A percentile compares a stretch with the other conserved stretches of the same genome.
phyloP scores from a whole-genome alignment of 1,140 invertebrate genomes.

The Akabosia matsudoensis region DNA sequence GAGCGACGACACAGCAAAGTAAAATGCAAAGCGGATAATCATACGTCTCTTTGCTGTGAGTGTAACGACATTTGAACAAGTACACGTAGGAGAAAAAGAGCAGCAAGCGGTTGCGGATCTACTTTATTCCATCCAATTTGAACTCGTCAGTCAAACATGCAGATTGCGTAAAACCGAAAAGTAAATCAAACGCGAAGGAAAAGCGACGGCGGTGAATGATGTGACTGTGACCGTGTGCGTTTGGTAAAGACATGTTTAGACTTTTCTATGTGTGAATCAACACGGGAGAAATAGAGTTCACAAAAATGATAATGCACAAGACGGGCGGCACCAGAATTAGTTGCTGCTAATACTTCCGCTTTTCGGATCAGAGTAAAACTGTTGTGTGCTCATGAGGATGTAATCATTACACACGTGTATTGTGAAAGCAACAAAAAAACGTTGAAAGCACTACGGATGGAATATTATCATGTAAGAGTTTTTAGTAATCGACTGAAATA shows the following conservation, averaged over 20 bases:
- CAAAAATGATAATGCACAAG: neutral
- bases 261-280: neutral
- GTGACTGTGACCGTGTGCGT: neutral
- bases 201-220: neutral
- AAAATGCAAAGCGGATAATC: neutral
- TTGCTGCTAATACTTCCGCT: constrained; percentile 15
- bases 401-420: neutral
- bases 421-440: too few species aligned
- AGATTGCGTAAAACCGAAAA: neutral
- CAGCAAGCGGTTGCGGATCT: neutral
- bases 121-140: constrained; percentile 21
- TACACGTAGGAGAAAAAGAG: too few species aligned
- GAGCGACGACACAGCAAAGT: neutral
- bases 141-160: constrained; percentile 10
- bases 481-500: constrained; percentile 4
- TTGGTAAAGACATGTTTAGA: neutral
- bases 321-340: constrained; percentile 16
- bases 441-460: too few species aligned
- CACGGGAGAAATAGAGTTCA: neutral
- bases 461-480: neutral
- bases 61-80: neutral
- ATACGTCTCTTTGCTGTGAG: neutral
- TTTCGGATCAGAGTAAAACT: too few species aligned
- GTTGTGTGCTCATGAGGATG: neutral
- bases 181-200: neutral